Percentiles rank a stretch among this genome's conserved stretches.
These are phyloP conservation scores for Cephalotes varians DNA, from an alignment of 2,888 invertebrate species.

Conservation along the genomic window DNA sequence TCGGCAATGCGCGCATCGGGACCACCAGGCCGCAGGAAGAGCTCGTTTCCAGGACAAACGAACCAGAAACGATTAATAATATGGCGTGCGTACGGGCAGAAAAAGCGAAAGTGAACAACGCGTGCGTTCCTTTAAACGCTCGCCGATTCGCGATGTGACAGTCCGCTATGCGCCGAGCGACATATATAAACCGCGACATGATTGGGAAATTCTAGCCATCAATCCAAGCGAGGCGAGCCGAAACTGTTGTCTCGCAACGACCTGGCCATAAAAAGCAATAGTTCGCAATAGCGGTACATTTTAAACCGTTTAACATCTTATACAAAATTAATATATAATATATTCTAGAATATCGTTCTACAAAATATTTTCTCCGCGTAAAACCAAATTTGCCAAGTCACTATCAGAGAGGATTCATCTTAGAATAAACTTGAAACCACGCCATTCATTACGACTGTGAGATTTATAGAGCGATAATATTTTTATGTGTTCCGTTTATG, in stretches of 20 bases:
- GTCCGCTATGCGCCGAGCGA: slow-evolving; percentile 32
- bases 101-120: slow-evolving; percentile 81
- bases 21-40: slow-evolving; percentile 82
- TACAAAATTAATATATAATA: not conserved
- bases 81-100: slow-evolving; percentile 76
- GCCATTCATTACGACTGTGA: not conserved
- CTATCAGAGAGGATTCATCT: not conserved
- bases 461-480: slow-evolving; percentile 6
- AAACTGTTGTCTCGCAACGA: slow-evolving; percentile 45
- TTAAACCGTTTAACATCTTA: not conserved
- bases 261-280: not conserved
- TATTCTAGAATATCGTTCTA: not conserved
- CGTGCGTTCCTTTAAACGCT: slow-evolving; percentile 61
- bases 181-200: slow-evolving; percentile 51
- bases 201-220: slow-evolving; percentile 51
- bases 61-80: slow-evolving; percentile 84
- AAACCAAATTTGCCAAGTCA: not conserved
- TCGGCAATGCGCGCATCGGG: slow-evolving; percentile 79
- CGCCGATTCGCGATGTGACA: slow-evolving; percentile 40
- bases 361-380: not conserved
- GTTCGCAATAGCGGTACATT: slow-evolving; percentile 21
- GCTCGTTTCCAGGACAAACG: slow-evolving; percentile 81
- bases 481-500: not conserved
- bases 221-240: slow-evolving; percentile 50
- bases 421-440: not conserved